These are phyloP conservation scores for Aphidius colemani DNA, from an alignment of 2,888 invertebrate species.

Conservation along the genomic window DNA sequence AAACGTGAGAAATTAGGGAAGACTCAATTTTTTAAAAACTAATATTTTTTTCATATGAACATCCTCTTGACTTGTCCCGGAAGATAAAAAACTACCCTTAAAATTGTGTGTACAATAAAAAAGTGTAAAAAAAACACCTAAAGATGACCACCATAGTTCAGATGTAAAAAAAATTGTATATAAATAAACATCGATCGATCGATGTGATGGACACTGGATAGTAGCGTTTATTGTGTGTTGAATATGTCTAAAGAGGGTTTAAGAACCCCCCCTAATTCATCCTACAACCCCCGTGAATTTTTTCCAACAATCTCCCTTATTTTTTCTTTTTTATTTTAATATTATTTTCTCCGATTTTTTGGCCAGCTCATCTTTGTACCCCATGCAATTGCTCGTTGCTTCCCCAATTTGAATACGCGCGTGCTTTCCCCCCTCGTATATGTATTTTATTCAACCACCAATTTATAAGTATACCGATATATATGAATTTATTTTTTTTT, in stretches of 20 bases:
- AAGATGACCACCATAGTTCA: too few species aligned
- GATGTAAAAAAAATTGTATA: too few species aligned
- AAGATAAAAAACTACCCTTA: too few species aligned
- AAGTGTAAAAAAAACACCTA: too few species aligned
- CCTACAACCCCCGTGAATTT: constrained; percentile 6
- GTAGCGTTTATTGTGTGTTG: not conserved
- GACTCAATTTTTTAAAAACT: too few species aligned
- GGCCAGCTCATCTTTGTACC: constrained; percentile 20
- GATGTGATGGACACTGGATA: constrained; percentile 31
- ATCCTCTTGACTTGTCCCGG: too few species aligned
- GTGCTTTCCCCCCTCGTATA: constrained; percentile 22
- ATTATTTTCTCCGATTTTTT: too few species aligned
- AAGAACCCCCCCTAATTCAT: constrained; percentile 18
- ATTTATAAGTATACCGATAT: constrained; percentile 11
- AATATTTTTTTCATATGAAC: too few species aligned
- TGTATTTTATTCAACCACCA: too few species aligned
- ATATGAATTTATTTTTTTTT: constrained; percentile 27
- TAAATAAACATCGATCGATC: constrained; percentile 42
- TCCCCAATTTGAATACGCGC: constrained; percentile 34
- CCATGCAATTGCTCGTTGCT: constrained; percentile 32
- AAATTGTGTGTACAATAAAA: too few species aligned
- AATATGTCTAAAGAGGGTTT: constrained; percentile 10
- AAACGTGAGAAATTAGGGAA: too few species aligned
- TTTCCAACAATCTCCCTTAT: not conserved
- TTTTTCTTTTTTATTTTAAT: too few species aligned